Evolutionary conservation across 2,113 vertebrate species (phyloP), one percentile per base, ranked within the genome.

Genomic region (Zosterops lateralis): DNA sequence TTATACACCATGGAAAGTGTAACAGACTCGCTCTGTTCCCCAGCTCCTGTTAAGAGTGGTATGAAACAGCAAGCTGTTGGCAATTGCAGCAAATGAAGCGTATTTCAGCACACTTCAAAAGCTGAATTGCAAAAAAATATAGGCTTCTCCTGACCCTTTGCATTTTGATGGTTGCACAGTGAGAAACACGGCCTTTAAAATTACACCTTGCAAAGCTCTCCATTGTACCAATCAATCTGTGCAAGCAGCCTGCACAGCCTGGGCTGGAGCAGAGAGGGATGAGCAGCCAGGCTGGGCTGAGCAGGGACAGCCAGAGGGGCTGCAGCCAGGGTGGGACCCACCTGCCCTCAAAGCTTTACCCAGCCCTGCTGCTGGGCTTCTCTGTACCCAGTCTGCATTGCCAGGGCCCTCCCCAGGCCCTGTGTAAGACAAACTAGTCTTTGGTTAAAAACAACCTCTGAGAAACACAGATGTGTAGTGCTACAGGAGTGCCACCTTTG

Each of bases 91-190:
- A 96, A 96, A 97, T 96, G 92, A 95, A 95, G 93, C 80, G 54
- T 95, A 90, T 96, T 97, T 95, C 89, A 89, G 95, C 94, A 87
- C 92, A 94, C 93, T 97, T 93, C 91, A 96, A 97, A 97, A 93
- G 88, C 96, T 95, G 96, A 96, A 97, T 97, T 96, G 96, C 94
- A 88, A 95, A 85, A 96, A 96, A 96, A 85, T 96, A 97, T 44
- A 96, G 96, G 96, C 93, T 97, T 71, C 93, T 95, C 58, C 91
- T 96, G 95, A 97, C 97, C 96, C 96, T 97, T 97, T 97, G 97
- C 97, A 97, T 97, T 97, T 96, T 96, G 93, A 96, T 96, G 93
- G 95, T 19, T 95, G 94, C 95, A 93, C 94, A 95, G 93, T 89
- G 97, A 97, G 96, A 96, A 97, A 96, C 87, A 95, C 2, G 12